A percentile compares a stretch with the other conserved stretches of the same genome.
Conservation (phyloP, 2,797 vertebrate genomes). For the Aphelocoma californica region DNA sequence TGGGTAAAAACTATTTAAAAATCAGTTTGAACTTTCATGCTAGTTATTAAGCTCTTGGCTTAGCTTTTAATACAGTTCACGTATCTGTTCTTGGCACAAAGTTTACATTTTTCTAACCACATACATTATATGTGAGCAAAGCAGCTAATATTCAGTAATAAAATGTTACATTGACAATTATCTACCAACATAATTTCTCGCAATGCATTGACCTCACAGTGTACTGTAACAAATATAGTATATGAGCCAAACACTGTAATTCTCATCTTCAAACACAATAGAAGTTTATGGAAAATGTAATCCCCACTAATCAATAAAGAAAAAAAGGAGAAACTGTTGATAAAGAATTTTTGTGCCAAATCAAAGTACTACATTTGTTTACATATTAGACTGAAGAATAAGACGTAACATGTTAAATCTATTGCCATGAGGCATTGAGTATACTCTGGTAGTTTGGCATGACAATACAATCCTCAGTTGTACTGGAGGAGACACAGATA, state of each 20-base stretch:
- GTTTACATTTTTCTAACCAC: conserved; percentile 24
- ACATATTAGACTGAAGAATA: neutral
- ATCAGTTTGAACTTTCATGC: neutral
- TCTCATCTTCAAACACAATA: neutral
- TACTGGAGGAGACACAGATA: neutral
- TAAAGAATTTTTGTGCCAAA: neutral
- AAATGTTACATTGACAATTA: neutral
- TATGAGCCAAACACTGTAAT: neutral
- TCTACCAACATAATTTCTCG: neutral
- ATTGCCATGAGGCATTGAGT: neutral
- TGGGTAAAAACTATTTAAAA: neutral
- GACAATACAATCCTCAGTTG: neutral
- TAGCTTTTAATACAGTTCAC: neutral
- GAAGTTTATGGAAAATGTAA: neutral
- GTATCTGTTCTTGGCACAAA: conserved; percentile 28
- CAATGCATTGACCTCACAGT: neutral
- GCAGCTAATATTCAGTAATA: conserved; percentile 14
- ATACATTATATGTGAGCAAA: conserved; percentile 10
- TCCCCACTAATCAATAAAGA: neutral
- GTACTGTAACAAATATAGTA: neutral
- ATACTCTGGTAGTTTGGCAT: neutral
- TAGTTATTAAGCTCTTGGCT: conserved; percentile 3
- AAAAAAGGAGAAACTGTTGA: neutral
- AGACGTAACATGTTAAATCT: neutral
- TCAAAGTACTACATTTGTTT: neutral